Conservation (phyloP, 2,888 invertebrate genomes). For the Clistopyga incitator region DNA sequence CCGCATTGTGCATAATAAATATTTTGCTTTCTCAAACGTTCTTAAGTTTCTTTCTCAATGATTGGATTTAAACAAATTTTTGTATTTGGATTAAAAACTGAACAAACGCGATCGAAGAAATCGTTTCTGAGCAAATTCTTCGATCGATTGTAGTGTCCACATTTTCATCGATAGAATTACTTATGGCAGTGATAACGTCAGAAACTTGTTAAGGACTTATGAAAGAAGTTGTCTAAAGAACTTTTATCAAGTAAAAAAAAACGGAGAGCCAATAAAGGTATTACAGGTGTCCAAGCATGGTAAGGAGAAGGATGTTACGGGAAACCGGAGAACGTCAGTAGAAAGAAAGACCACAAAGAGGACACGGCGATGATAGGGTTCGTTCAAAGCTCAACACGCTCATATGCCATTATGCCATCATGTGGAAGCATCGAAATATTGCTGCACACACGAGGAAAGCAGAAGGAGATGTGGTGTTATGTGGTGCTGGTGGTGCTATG, state of each 20-base stretch:
- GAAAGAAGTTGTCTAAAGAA: too few relatives aligned
- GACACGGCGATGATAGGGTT: neutral
- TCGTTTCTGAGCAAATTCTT: too few relatives aligned
- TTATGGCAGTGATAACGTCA: too few relatives aligned
- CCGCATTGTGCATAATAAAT: neutral
- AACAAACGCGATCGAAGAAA: too few relatives aligned
- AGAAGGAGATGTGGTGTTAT: slow-evolving; percentile 10
- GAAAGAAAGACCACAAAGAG: slow-evolving; percentile 1
- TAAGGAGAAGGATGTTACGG: slow-evolving; percentile 22
- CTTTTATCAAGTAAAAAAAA: too few relatives aligned
- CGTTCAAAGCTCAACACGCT: slow-evolving; percentile 2
- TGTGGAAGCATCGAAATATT: slow-evolving; percentile 17
- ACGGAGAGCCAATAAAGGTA: slow-evolving; percentile 2
- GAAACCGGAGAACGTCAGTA: slow-evolving; percentile 12
- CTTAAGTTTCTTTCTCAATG: too few relatives aligned
- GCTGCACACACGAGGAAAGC: slow-evolving; percentile 30
- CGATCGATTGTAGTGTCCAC: too few relatives aligned
- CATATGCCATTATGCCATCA: neutral
- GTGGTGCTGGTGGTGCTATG: slow-evolving; percentile 27
- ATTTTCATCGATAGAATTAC: too few relatives aligned
- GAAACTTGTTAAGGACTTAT: too few relatives aligned
- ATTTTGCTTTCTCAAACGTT: too few relatives aligned
- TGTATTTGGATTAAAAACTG: too few relatives aligned
- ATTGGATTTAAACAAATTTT: too few relatives aligned
- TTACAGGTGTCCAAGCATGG: slow-evolving; percentile 4